A percentile compares a stretch with the other conserved stretches of the same genome.
phyloP scores from a whole-genome alignment of 1,140 invertebrate species.

The Drosophila athabasca region DNA sequence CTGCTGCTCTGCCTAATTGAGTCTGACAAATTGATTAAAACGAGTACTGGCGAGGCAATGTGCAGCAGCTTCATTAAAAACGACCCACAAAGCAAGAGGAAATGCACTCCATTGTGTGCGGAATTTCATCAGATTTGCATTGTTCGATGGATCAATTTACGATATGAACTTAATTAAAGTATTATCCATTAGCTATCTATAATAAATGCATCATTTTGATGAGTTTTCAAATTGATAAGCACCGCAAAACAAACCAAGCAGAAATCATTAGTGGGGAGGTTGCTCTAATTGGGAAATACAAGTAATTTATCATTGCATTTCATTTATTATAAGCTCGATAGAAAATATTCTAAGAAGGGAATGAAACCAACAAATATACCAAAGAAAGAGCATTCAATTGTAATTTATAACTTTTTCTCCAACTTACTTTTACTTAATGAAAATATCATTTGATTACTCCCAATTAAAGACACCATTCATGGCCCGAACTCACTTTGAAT shows the following conservation, averaged over 20 bases:
- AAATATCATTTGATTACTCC: constrained; percentile 9
- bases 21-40: constrained; percentile 51
- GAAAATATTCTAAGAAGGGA: no score
- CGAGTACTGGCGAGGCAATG: constrained; percentile 10
- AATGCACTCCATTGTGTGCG: constrained; percentile 11
- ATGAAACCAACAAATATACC: no score
- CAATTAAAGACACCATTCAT: constrained; percentile 31
- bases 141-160: constrained; percentile 2
- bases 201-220: not conserved
- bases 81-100: constrained; percentile 7
- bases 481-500: constrained; percentile 25
- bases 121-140: not conserved
- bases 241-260: no score
- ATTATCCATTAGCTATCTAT: not conserved
- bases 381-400: no score
- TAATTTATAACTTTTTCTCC: constrained; percentile 10
- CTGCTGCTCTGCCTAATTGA: constrained; percentile 28
- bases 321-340: no score
- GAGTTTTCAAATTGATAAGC: no score
- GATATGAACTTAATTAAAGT: constrained; percentile 19
- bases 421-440: constrained; percentile 18
- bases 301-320: no score
- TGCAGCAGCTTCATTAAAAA: constrained; percentile 19
- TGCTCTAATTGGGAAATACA: no score
- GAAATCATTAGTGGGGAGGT: no score